Conservation (phyloP, 2,888 invertebrate species). For the Allolobophora icterica region DNA sequence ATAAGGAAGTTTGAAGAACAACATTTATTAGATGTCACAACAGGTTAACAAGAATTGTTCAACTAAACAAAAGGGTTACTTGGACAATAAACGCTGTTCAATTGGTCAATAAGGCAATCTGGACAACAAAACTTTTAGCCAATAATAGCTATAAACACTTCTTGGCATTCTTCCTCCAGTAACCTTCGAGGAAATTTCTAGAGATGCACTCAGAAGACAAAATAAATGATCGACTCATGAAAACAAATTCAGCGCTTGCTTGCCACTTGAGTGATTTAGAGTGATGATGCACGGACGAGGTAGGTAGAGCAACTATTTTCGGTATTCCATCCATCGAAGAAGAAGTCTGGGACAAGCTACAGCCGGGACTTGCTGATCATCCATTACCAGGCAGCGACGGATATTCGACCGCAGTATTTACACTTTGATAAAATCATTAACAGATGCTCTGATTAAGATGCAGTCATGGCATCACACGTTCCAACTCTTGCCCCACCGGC, state of each 20-base stretch:
- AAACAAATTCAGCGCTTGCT: not conserved
- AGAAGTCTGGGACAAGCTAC: constrained; percentile 11
- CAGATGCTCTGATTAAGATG: constrained; percentile 27
- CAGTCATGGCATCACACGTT: not conserved
- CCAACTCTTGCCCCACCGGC: not conserved
- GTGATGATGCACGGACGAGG: not conserved
- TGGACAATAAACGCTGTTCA: too few relatives aligned
- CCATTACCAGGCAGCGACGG: constrained; percentile 13
- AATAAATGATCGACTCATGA: not conserved
- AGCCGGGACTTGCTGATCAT: not conserved
- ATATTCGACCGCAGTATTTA: constrained; percentile 13
- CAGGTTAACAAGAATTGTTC: too few relatives aligned
- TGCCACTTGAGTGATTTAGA: not conserved
- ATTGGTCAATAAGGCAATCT: too few relatives aligned
- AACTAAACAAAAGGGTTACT: too few relatives aligned
- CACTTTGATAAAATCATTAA: constrained; percentile 25
- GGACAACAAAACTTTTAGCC: too few relatives aligned
- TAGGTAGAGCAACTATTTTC: not conserved
- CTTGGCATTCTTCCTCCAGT: not conserved
- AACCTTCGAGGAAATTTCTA: not conserved
- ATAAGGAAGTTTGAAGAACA: too few relatives aligned
- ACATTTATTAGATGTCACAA: too few relatives aligned
- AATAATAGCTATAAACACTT: not conserved
- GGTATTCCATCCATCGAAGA: not conserved
- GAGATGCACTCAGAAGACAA: not conserved